Evolutionary conservation across 2,113 vertebrate species (phyloP), one percentile per base, ranked within the genome.

Genomic region (Melanostigma gelatinosum): DNA sequence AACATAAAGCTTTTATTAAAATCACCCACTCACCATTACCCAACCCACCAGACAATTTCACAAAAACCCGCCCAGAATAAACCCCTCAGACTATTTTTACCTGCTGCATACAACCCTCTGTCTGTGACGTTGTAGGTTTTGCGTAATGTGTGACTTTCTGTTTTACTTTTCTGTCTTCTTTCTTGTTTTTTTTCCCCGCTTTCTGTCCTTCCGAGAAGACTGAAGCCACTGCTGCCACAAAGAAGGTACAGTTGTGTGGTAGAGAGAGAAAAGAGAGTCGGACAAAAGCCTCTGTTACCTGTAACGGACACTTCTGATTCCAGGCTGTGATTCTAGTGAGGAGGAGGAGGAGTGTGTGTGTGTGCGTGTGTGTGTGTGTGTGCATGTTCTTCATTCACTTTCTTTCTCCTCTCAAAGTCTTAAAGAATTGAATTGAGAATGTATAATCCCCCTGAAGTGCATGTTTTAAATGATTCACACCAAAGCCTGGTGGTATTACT

Each of bases 201-300:
- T 64, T 76, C 70, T 48, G 60, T 85, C 55, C 20, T 72, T 1
- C 81, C 42, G 36, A 50, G 65, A 92, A 94, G 94, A 92, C 85
- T 32, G 91, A 95, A 82, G 89, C 84, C 72, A 74, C 87, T 22
- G 67, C 87, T 54, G 65, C 67, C 3, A 72, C 83, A 38, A 90
- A 92, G 70, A 92, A 94, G 93, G 93, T 93, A 91, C 57, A 82
- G 73, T 61, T 62, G 65, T 3, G 71, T 83, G 63, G 8, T 60
- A 52, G 75, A 79, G 58, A 54, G 20, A 63, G 38, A 72, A 69
- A 48, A 86, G 10, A 70, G 4, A 55, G 72, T 73, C 1, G 1
- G 27, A 80, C 20, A 48, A 57, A 48, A 61, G 58, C 34, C n/a
- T 16, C 2, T 29, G 18, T 50, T 61, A 48, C 27, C 29, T 79